Conservation (phyloP, 2,113 vertebrate species). For the Puntigrus tetrazona region DNA sequence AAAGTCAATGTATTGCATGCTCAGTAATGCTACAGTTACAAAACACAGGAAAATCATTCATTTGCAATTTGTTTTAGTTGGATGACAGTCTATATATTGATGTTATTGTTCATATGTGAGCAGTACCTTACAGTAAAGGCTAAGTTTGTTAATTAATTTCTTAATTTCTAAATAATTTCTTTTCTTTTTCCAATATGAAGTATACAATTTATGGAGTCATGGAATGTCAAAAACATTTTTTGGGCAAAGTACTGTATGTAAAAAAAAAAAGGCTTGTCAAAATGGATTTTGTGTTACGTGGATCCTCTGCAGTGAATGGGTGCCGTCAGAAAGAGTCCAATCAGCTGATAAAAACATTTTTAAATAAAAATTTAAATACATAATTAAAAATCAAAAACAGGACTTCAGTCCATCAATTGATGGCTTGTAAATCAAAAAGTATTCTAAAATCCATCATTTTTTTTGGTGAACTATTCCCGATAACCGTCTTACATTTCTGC, state of each 20-base stretch:
- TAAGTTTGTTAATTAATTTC: no score
- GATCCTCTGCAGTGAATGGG: no score
- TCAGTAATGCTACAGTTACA: slow-evolving; percentile 2
- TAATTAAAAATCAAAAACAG: no score
- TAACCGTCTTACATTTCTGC: not conserved
- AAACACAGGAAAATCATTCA: not conserved
- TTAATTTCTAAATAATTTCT: no score
- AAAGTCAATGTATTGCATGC: slow-evolving; percentile 1
- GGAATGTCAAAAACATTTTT: not conserved
- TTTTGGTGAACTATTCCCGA: not conserved
- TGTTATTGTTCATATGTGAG: slow-evolving; percentile 2
- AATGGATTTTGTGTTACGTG: no score
- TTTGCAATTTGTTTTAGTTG: not conserved
- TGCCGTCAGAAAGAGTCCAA: no score
- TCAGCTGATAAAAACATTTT: no score
- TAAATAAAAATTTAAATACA: no score
- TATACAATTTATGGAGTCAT: no score
- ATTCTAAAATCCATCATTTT: not conserved
- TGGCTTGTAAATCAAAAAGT: no score
- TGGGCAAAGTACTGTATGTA: not conserved
- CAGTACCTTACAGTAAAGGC: slow-evolving; percentile 2
- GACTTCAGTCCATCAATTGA: no score
- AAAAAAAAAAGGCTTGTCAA: no score
- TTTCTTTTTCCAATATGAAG: not conserved
- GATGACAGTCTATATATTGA: not conserved